Base-by-base conservation (phyloP, 2,113 vertebrate species). In the Myanophis thanlyinensis region DNA sequence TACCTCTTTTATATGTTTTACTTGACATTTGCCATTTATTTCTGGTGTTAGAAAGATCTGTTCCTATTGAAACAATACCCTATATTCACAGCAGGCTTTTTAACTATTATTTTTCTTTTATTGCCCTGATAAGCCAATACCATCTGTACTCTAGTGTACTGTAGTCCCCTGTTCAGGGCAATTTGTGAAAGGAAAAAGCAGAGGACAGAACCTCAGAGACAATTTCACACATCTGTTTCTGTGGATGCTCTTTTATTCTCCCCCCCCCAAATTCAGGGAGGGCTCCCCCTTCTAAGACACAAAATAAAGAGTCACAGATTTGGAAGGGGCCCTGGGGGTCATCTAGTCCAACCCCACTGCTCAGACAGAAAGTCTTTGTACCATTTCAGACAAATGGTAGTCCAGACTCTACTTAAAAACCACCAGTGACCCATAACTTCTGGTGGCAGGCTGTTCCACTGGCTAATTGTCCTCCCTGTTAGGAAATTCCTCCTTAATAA, bases 191-290 rank as follows among this genome's bases (percentile, higher is more conserved):
- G 20, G 0, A 3, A 48, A 88, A 90, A 67, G 11, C 3, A 40
- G 88, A 87, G 54, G 94, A 92, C 1, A 91, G 91, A 97, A 96
- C 18, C 88, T 95, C 93, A 91, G 96, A 97, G 96, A 97, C 93
- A 97, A 96, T 97, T 97, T 96, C 0, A 94, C 96, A 98, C 97
- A 98, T 97, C 97, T 98, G 97, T 96, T 98, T 96, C 94, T 97
- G 88, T 1, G 96, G 96, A 95, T 97, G 97, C 97, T 97, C 94
- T 96, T 98, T 97, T 96, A 96, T 98, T 98, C 85, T 96, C n/a
- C n/a, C n/a, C n/a, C n/a, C n/a, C n/a, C n/a, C n/a, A n/a, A n/a
- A n/a, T n/a, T n/a, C n/a, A n/a, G n/a, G 9, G 59, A 62, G 59
- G 59, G 30, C n/a, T 1, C 25, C 56, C 3, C 25, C 56, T 27